Conservation (phyloP, 2,797 vertebrate genomes). For the Miichthys miiuy region DNA sequence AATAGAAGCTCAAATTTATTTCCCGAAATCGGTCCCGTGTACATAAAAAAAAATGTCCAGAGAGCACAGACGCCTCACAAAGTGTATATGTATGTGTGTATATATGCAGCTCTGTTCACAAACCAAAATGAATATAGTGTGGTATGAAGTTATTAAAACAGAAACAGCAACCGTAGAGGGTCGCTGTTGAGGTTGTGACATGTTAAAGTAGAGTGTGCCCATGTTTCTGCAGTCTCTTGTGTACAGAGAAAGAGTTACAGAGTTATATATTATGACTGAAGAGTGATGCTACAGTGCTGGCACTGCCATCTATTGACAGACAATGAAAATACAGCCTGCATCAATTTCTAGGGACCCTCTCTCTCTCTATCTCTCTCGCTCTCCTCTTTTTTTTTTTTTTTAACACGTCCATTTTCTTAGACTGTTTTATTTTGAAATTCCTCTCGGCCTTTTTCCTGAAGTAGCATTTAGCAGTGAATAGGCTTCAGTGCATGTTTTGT, state of each 20-base stretch:
- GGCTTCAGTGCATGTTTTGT: conserved; percentile 48
- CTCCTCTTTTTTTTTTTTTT: background rate
- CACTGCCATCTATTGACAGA: conserved; percentile 86
- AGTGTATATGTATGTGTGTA: conserved; percentile 60
- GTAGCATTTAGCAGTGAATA: conserved; percentile 28
- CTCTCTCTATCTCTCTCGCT: conserved; percentile 15
- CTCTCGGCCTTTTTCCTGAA: conserved; percentile 42
- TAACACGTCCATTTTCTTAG: conserved; percentile 21
- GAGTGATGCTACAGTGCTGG: conserved; percentile 85
- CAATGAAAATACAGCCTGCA: conserved; percentile 76
- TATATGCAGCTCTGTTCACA: conserved; percentile 68
- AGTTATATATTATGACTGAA: conserved; percentile 77
- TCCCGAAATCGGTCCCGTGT: conserved; percentile 52
- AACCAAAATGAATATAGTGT: conserved; percentile 64
- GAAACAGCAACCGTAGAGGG: conserved; percentile 17
- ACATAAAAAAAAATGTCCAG: conserved; percentile 55
- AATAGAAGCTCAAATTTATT: conserved; percentile 48
- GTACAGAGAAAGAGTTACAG: conserved; percentile 72
- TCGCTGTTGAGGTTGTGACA: conserved; percentile 20
- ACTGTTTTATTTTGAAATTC: conserved; percentile 8
- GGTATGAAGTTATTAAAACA: conserved; percentile 43
- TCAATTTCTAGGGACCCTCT: conserved; percentile 69
- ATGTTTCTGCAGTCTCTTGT: conserved; percentile 61
- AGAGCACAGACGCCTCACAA: conserved; percentile 44
- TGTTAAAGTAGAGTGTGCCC: conserved; percentile 47